Conservation (phyloP, 2,888 invertebrate genomes). For the Caenorhabditis panamensis region DNA sequence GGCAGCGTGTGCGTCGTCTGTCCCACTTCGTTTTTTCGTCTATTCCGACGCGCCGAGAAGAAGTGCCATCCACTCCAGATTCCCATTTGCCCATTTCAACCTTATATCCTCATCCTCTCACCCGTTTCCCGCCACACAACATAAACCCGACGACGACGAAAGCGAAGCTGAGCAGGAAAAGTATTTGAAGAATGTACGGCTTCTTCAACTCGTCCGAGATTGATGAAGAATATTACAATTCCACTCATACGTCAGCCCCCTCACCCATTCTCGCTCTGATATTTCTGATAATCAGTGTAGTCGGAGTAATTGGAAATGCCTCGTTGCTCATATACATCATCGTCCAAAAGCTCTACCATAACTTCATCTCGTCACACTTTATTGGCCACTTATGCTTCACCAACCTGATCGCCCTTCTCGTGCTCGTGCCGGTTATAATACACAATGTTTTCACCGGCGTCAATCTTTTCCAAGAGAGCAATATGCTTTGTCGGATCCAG, state of each 20-base stretch:
- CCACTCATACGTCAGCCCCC: slow-evolving; percentile 64
- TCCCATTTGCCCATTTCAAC: slow-evolving; percentile 24
- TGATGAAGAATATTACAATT: slow-evolving; percentile 64
- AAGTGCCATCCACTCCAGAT: slow-evolving; percentile 29
- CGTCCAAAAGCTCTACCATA: slow-evolving; percentile 76
- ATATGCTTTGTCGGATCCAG: slow-evolving; percentile 77
- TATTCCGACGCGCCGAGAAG: slow-evolving; percentile 10
- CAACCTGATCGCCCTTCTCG: slow-evolving; percentile 74
- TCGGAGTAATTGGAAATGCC: slow-evolving; percentile 75
- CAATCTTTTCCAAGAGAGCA: slow-evolving; percentile 74
- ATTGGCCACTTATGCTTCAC: slow-evolving; percentile 80
- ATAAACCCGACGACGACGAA: slow-evolving; percentile 4
- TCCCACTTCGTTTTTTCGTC: slow-evolving; percentile 25
- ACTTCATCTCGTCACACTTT: slow-evolving; percentile 81
- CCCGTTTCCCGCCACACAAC: slow-evolving; percentile 15
- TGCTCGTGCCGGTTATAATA: slow-evolving; percentile 77
- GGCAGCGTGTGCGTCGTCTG: not conserved
- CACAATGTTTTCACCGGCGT: slow-evolving; percentile 75
- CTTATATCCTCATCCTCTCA: slow-evolving; percentile 12
- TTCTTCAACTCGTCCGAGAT: slow-evolving; percentile 66
- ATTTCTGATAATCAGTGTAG: slow-evolving; percentile 58
- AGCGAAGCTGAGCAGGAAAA: not conserved
- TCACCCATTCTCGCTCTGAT: slow-evolving; percentile 61
- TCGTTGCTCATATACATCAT: slow-evolving; percentile 77
- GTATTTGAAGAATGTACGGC: slow-evolving; percentile 36